These are phyloP conservation scores for Saccostrea glomerata DNA, from an alignment of 1,140 invertebrate species.

Conservation along the genomic window DNA sequence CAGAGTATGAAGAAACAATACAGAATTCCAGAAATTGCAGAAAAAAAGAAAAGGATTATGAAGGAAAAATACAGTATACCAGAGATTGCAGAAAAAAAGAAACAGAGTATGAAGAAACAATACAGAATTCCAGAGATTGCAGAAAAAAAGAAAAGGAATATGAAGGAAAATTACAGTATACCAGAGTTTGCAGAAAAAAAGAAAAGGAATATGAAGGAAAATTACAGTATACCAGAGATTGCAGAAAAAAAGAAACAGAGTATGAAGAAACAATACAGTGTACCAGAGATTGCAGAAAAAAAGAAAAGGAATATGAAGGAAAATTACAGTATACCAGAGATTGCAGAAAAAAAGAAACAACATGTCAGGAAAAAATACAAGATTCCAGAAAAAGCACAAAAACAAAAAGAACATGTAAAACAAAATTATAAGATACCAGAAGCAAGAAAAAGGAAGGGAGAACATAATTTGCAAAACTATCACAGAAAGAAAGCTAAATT, in stretches of 20 bases:
- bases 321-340: neutral
- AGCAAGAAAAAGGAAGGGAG: conserved; percentile 18
- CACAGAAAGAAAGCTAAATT: conserved; percentile 18
- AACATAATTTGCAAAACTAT: conserved; percentile 13
- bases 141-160: neutral
- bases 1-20: too few species aligned
- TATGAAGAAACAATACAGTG: neutral
- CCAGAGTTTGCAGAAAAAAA: too few species aligned
- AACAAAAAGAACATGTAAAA: neutral
- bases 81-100: too few species aligned
- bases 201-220: too few species aligned
- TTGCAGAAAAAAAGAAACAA: neutral
- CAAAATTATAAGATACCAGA: neutral
- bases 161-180: too few species aligned
- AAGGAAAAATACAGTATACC: too few species aligned
- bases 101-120: too few species aligned
- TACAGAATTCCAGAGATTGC: too few species aligned
- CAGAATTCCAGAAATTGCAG: too few species aligned
- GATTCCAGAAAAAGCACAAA: neutral
- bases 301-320: neutral
- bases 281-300: neutral
- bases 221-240: too few species aligned
- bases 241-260: neutral
- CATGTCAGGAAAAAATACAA: neutral
- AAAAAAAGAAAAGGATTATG: too few species aligned